Evolutionary conservation across 2,888 invertebrate species (phyloP).

Genomic region (Thyatira batis): DNA sequence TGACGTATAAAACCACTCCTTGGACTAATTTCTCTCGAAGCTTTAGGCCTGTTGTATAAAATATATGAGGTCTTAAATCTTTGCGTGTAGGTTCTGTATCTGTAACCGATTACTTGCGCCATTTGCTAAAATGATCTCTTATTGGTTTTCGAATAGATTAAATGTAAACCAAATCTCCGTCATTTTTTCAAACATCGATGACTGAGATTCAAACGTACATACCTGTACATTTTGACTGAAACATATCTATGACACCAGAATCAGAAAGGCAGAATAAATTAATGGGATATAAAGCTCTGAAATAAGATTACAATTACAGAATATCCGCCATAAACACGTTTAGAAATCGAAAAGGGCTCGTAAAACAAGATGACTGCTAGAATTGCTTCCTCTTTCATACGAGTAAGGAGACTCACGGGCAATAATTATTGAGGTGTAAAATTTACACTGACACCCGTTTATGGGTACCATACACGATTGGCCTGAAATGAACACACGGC

Average conservation of each 20-base stretch:
- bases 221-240: not conserved
- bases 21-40: constrained; percentile 61
- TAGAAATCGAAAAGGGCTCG: constrained; percentile 62
- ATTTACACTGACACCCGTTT: constrained; percentile 68
- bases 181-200: not conserved
- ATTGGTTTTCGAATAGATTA: constrained; percentile 1
- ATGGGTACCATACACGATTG: constrained; percentile 42
- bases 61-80: constrained; percentile 57
- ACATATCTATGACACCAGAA: not conserved
- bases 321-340: constrained; percentile 55
- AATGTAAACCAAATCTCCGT: too few relatives aligned
- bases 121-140: constrained; percentile 34
- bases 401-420: constrained; percentile 44
- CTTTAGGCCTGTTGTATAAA: constrained; percentile 58
- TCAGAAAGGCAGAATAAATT: constrained; percentile 14
- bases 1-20: constrained; percentile 75
- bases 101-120: constrained; percentile 41
- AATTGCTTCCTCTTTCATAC: constrained; percentile 66
- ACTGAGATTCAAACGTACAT: not conserved
- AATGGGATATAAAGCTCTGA: constrained; percentile 26
- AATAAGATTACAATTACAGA: constrained; percentile 44
- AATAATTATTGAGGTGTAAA: constrained; percentile 71
- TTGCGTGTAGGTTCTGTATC: constrained; percentile 37
- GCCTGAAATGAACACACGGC: constrained; percentile 28
- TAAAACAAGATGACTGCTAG: constrained; percentile 64